phyloP scores from a whole-genome alignment of 2,797 vertebrate genomes.

The Lepidocolaptes lacrymiger region DNA sequence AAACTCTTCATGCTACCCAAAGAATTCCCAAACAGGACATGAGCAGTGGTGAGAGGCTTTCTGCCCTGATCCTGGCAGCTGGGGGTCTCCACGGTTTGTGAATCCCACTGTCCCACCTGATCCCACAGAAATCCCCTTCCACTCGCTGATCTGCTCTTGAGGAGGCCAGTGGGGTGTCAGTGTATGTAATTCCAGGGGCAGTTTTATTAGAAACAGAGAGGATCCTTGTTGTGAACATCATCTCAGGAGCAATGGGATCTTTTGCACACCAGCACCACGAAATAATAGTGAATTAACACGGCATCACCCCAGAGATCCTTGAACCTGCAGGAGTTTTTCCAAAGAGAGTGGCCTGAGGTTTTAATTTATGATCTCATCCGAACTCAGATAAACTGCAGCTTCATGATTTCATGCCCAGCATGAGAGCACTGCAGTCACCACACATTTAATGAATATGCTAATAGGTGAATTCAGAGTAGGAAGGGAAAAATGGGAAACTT shows the following conservation, averaged over 20 bases:
- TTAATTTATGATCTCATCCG: conserved; percentile 34
- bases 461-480: neutral
- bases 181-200: neutral
- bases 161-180: neutral
- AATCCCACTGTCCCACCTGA: neutral
- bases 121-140: neutral
- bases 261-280: neutral
- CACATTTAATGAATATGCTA: neutral
- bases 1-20: neutral
- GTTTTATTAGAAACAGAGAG: neutral
- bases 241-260: neutral
- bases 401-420: conserved; percentile 11
- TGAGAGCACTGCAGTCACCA: neutral
- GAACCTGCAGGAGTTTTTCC: neutral
- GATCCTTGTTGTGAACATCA: neutral
- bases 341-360: neutral
- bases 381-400: neutral
- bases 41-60: neutral
- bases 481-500: neutral
- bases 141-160: neutral
- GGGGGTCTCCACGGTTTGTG: neutral
- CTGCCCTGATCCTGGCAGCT: neutral
- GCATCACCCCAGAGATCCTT: neutral
- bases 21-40: neutral
- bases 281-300: neutral